Evolutionary conservation across 2,888 invertebrate genomes (phyloP).

Genomic region (Drosophila phalerata): DNA sequence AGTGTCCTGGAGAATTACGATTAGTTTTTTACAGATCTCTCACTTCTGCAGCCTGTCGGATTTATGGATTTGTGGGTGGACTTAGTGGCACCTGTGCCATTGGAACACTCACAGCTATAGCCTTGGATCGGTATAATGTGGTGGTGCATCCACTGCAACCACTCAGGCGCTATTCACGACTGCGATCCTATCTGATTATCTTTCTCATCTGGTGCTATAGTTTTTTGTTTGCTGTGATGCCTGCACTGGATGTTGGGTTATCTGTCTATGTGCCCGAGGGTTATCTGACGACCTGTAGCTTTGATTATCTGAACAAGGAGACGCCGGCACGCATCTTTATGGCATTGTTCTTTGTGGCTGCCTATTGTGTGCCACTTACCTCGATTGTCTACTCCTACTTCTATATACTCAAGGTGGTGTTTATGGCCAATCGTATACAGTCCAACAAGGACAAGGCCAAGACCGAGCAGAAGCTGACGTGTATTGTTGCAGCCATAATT

Average conservation of each 20-base stretch:
- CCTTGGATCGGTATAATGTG: constrained; percentile 93
- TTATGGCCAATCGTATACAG: constrained; percentile 86
- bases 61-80: constrained; percentile 93
- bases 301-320: constrained; percentile 92
- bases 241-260: constrained; percentile 89
- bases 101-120: constrained; percentile 92
- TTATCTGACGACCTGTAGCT: constrained; percentile 93
- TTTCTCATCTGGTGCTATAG: constrained; percentile 91
- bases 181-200: constrained; percentile 87
- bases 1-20: constrained; percentile 37
- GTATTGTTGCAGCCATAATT: constrained; percentile 90
- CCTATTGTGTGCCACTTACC: constrained; percentile 90
- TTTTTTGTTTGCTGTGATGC: constrained; percentile 89
- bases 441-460: constrained; percentile 89
- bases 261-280: constrained; percentile 94
- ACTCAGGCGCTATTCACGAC: constrained; percentile 87
- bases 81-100: constrained; percentile 93
- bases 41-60: constrained; percentile 88
- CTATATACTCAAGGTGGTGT: constrained; percentile 89
- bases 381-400: constrained; percentile 91
- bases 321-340: constrained; percentile 89
- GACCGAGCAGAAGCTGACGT: constrained; percentile 90
- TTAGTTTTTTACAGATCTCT: neutral
- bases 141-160: constrained; percentile 92
- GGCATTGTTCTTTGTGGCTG: constrained; percentile 91